Evolutionary conservation across 2,888 invertebrate genomes (phyloP), one percentile per base, ranked within the genome.

Genomic region (Apeira syringaria): DNA sequence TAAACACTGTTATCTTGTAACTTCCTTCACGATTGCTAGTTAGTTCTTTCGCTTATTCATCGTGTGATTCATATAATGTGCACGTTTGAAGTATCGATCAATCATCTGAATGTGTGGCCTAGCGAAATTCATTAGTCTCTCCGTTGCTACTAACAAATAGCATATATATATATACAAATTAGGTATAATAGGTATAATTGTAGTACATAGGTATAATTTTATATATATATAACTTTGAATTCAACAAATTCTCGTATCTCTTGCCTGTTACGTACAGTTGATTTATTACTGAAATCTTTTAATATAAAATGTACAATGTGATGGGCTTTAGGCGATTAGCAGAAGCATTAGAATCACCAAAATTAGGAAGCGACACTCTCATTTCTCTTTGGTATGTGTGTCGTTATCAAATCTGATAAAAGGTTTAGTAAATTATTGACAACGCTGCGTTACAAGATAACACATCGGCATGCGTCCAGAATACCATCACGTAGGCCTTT

Each of bases 331-430:
- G n/a, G n/a, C n/a, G n/a, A n/a, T n/a, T n/a, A n/a, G n/a, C n/a
- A n/a, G n/a, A n/a, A n/a, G n/a, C n/a, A n/a, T n/a, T n/a, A n/a
- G n/a, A n/a, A n/a, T n/a, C n/a, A n/a, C n/a, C n/a, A n/a, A n/a
- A n/a, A n/a, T n/a, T n/a, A n/a, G 35, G 49, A 51, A 51, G 43
- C 50, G 47, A 49, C 44, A 50, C 47, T 25, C 43, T 52, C 51
- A 53, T 48, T 53, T 54, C 53, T 39, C 37, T 50, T 44, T 42
- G 13, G 17, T 41, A 27, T n/a, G 41, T 30, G 35, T 28, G 25
- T 22, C 43, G 25, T 47, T 55, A 58, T 58, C 53, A 40, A 44
- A 44, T 47, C 42, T 34, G 56, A 59, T 59, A 54, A 57, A 50
- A 38, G 38, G 34, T 47, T 47, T 33, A 41, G 37, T 30, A 38